Evolutionary conservation across 2,113 vertebrate species (phyloP).

Genomic region (Plotosus lineatus): DNA sequence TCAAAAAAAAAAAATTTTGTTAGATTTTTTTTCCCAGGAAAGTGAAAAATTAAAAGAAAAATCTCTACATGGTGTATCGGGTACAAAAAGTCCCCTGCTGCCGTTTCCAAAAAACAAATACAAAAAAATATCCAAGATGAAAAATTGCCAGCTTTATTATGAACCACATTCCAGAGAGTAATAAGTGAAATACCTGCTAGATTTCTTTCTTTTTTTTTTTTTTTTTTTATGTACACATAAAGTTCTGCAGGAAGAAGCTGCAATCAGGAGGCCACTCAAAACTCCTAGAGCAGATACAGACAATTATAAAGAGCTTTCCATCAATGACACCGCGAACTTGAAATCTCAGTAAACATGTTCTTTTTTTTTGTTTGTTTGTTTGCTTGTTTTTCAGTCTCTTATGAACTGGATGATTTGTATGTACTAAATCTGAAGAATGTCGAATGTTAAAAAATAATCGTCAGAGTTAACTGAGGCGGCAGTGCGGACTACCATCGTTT

Average conservation of each 20-base stretch:
- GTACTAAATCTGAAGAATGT: constrained; percentile 50
- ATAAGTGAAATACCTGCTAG: constrained; percentile 52
- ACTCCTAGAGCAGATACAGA: constrained; percentile 46
- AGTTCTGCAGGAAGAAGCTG: constrained; percentile 47
- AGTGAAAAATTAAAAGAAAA: background rate
- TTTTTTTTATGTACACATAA: constrained; percentile 49
- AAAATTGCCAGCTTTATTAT: constrained; percentile 60
- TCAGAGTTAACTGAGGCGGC: constrained; percentile 19
- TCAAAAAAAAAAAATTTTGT: too few species aligned
- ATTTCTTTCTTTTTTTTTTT: background rate
- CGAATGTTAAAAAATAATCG: constrained; percentile 43
- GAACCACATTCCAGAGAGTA: constrained; percentile 58
- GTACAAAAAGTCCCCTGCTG: background rate
- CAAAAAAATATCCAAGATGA: constrained; percentile 45
- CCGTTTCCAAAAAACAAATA: background rate
- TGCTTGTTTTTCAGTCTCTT: constrained; percentile 34
- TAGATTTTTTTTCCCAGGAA: background rate
- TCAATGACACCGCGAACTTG: constrained; percentile 50
- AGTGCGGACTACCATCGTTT: constrained; percentile 33
- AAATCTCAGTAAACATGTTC: constrained; percentile 46
- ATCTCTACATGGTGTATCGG: background rate
- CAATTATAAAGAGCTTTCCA: constrained; percentile 48
- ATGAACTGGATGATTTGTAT: constrained; percentile 49
- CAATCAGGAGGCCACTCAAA: constrained; percentile 34
- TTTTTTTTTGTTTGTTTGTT: too few species aligned